A percentile compares a stretch with the other conserved stretches of the same genome.
Evolutionary conservation across 2,797 vertebrate genomes (phyloP).

Genomic region (Notolabrus celidotus): DNA sequence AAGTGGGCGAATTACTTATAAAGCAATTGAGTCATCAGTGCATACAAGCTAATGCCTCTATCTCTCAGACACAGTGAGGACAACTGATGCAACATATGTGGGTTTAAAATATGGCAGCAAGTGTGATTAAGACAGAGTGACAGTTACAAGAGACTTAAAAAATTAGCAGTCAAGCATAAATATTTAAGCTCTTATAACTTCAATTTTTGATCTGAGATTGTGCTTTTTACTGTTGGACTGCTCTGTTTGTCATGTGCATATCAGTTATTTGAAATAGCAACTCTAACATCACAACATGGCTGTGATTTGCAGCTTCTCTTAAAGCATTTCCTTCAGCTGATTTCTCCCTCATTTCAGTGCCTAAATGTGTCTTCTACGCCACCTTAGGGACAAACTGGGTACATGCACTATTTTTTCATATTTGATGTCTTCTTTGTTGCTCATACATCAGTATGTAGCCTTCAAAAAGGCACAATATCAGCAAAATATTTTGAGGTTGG

Average conservation of each 20-base stretch:
- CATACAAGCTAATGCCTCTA: slow-evolving; percentile 10
- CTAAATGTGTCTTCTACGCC: slow-evolving; percentile 46
- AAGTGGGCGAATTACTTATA: slow-evolving; percentile 49
- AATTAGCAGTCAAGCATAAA: not conserved
- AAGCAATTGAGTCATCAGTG: slow-evolving; percentile 51
- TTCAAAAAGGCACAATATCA: not conserved
- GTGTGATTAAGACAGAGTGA: slow-evolving; percentile 22
- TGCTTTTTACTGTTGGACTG: no score
- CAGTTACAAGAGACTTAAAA: slow-evolving; percentile 1
- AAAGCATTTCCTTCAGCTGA: not conserved
- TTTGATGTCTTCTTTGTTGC: not conserved
- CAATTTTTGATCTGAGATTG: not conserved
- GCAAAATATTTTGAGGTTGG: not conserved
- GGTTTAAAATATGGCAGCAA: not conserved
- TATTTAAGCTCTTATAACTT: not conserved
- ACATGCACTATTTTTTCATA: not conserved
- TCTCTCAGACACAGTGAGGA: slow-evolving; percentile 14
- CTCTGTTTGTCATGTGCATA: no score
- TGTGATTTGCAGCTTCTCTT: slow-evolving; percentile 5
- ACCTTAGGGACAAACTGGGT: slow-evolving; percentile 58
- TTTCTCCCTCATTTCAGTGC: not conserved
- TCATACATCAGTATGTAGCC: not conserved
- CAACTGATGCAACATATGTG: slow-evolving; percentile 10
- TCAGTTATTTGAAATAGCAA: not conserved
- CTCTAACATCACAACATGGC: not conserved